Conservation (phyloP, 2,113 vertebrate species). For the Sapajus apella region DNA sequence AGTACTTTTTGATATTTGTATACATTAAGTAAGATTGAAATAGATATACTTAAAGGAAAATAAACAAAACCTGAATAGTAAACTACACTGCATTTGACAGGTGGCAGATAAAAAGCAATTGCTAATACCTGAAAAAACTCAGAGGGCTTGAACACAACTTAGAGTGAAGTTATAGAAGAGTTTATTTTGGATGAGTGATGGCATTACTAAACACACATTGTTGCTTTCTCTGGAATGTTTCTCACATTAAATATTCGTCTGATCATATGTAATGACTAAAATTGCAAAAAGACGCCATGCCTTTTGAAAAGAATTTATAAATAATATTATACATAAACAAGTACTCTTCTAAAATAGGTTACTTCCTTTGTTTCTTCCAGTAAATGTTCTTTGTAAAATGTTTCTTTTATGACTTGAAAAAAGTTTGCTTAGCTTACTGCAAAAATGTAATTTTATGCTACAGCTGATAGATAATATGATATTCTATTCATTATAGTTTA, state of each 20-base stretch:
- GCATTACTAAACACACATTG: background rate
- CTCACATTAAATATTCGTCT: background rate
- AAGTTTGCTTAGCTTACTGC: background rate
- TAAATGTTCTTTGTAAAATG: background rate
- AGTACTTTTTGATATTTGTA: background rate
- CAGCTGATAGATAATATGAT: background rate
- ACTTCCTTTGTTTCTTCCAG: background rate
- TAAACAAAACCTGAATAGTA: background rate
- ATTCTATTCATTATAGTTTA: background rate
- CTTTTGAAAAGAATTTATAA: background rate
- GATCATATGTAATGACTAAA: background rate
- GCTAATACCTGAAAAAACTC: background rate
- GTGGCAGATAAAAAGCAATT: background rate
- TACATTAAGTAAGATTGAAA: background rate
- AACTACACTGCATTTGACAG: background rate
- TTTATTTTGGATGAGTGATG: background rate
- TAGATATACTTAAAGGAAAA: background rate
- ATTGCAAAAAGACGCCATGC: background rate
- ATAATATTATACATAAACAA: background rate
- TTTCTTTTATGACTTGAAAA: background rate
- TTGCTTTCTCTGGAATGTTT: background rate
- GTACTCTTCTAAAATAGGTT: background rate
- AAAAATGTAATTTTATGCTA: background rate
- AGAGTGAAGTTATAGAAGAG: background rate
- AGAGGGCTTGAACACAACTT: rapidly evolving